Evolutionary conservation across 2,797 vertebrate genomes (phyloP), one percentile per base, ranked within the genome.

Genomic region (Calcarius lapponicus): DNA sequence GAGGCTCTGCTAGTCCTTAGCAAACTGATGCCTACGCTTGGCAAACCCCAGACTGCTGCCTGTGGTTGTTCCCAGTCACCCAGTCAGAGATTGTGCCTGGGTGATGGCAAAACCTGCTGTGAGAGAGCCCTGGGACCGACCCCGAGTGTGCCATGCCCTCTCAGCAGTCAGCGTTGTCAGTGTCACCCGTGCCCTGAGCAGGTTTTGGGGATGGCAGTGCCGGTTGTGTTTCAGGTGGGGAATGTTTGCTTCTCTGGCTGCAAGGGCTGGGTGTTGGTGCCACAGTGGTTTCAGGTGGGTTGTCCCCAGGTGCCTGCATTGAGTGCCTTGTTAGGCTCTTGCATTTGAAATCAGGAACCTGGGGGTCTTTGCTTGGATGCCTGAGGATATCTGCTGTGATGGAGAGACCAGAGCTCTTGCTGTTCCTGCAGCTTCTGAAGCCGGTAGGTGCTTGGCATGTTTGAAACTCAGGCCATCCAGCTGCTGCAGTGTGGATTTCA

Each of bases 231-330:
- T 17, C 31, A 1, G 1, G 22, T 19, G 61, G 60, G 36, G 51
- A n/a, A 4, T 0, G 0, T 28, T 57, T 0, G 0, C 25, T 57
- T 26, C 25, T 0, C 5, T 7, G 0, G 3, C 61, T 34, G 13
- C 12, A 6, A 6, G 36, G 31, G 25, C 36, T 17, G 47, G 16
- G 4, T 3, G 3, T 53, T 32, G 12, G 26, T 21, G 31, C 21
- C 17, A 2, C 50, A 19, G 5, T 0, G 10, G 5, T 47, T 50
- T 54, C 16, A 32, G 45, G 17, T 11, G n/a, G 13, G 2, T 22
- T 70, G 36, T 50, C 19, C 51, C 13, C 34, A 28, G 45, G 42
- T 53, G 51, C 26, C 34, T 18, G 17, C 34, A n/a, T 13, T 6
- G 32, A 11, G 10, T 40, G 32, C 20, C 64, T 43, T 31, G 10